Base-by-base conservation (phyloP, 2,888 invertebrate species). In the Sesamia inferens region DNA sequence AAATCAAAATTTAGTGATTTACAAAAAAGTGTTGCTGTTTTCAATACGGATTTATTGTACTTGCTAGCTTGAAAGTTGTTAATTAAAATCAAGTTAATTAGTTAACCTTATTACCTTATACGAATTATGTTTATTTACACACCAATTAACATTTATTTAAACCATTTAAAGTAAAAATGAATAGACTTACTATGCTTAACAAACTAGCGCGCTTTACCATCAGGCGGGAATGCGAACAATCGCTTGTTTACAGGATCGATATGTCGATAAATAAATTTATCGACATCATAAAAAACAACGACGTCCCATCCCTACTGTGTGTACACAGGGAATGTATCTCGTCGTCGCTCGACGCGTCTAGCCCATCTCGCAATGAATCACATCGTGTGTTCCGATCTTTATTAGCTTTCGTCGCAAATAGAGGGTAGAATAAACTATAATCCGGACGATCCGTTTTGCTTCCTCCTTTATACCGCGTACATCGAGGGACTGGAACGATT, bases 321-420 rank as follows among this genome's bases (percentile, higher is more conserved):
- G 79, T 84, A 78, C 74, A 74, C 73, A 74, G 69, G 84, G 85
- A 86, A 84, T 86, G 85, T 83, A 80, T n/a, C 42, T 47, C 44
- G 31, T 31, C 59, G 54, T 69, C 72, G 59, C 47, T 74, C 82
- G 82, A 71, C 84, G 67, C 79, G 77, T 72, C 71, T 81, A 67
- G 70, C 58, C 61, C 81, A 80, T 81, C 76, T 71, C 64, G 71
- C 78, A 63, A 87, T 86, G 85, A 84, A 81, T 84, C 81, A 86
- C 62, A 42, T 42, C 5, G 76, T 78, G 76, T 82, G 76, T 65
- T 69, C 67, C 69, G 47, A 69, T 71, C 79, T 82, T 83, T 86
- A 85, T 85, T 86, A 74, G 84, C 76, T 82, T 72, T 72, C 58
- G 22, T 55, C 76, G 76, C 78, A 81, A 81, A 84, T 68, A 81